Conservation (phyloP, 2,113 vertebrate genomes). For the Antigone vipio region DNA sequence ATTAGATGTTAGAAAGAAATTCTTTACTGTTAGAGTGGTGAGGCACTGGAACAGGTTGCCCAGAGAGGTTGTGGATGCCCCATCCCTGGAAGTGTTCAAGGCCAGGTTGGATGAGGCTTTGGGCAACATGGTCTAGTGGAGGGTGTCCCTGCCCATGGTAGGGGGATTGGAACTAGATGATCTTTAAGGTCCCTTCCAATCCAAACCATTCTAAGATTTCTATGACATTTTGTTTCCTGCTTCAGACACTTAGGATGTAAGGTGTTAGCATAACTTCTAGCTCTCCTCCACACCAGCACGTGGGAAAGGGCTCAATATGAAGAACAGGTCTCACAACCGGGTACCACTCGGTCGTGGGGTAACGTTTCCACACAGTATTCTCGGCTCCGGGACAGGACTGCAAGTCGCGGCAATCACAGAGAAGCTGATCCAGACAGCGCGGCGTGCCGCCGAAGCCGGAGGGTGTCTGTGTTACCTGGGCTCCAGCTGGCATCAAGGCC, state of each 20-base stretch:
- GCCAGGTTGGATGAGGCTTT: no score
- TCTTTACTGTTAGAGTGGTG: no score
- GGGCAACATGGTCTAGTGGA: no score
- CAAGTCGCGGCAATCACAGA: background rate
- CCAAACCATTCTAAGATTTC: no score
- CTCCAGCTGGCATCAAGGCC: background rate
- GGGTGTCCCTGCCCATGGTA: no score
- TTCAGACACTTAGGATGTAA: background rate
- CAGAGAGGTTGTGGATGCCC: no score
- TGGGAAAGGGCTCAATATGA: background rate
- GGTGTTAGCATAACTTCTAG: background rate
- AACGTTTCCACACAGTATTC: background rate
- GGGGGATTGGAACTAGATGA: no score
- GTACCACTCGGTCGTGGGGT: background rate
- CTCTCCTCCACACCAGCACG: background rate
- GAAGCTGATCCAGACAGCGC: background rate
- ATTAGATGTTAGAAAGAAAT: no score
- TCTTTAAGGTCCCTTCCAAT: no score
- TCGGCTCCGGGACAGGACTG: background rate
- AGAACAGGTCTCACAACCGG: background rate
- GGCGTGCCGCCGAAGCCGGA: background rate
- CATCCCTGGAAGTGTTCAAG: no score
- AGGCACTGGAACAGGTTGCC: no score
- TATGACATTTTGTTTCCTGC: background rate
- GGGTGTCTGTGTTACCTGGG: background rate